Base-by-base conservation (phyloP, 2,888 invertebrate species). In the Cordilura impudica region DNA sequence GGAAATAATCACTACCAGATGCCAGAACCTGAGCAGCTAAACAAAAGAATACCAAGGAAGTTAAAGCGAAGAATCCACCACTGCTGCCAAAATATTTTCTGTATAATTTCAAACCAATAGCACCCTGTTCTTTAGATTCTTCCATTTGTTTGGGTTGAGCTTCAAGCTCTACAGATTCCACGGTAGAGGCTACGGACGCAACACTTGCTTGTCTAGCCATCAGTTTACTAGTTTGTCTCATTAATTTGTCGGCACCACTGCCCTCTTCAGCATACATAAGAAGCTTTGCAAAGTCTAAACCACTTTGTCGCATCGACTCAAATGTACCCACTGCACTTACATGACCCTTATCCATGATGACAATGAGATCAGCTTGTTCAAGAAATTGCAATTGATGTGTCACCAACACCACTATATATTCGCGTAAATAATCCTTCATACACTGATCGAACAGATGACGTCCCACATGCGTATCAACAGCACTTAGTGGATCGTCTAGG, bases 381-480 rank as follows among this genome's bases (percentile, higher is more conserved):
- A 95, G 90, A 83, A 94, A 96, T 87, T 97, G 96, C 63, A 96
- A 88, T 87, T 97, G 97, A 90, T 97, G 96, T 0, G 96, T 97
- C 2, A 96, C 94, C 66, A 96, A 89, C 35, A 96, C 90, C 0
- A 94, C 92, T 7, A 95, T 94, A 85, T 94, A 94, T 2, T 92
- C 91, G 29, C 91, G 91, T 72, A 96, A 88, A 83, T 84, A 90
- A 0, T 86, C 87, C 2, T 88, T 86, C 86, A 90, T 88, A 35
- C 90, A 90, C 70, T 89, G 87, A 75, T 97, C 95, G 89, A 97
- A 97, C 83, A 98, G 91, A 89, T 96, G 95, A 5, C 95, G 93
- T 0, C 97, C 96, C 0, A 98, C 97, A 87, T 96, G 95, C 0
- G 97, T 93, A 90, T 98, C 98, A 18, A 98, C 97, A 0, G 97